These are phyloP conservation scores for Napeogenes inachia DNA, from an alignment of 2,888 invertebrate species.

Conservation along the genomic window DNA sequence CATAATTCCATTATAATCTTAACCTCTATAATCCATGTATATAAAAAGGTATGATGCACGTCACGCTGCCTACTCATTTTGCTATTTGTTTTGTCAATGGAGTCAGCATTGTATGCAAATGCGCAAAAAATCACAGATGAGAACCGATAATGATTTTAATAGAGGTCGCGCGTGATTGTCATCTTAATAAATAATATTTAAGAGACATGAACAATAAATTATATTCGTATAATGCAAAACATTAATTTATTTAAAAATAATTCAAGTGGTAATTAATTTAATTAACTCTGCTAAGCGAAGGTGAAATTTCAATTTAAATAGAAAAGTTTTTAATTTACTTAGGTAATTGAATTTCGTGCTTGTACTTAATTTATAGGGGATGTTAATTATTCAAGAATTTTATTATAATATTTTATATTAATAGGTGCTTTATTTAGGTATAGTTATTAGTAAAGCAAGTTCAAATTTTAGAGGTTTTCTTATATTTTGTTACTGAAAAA, in stretches of 20 bases:
- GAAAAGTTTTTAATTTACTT: slow-evolving; percentile 7
- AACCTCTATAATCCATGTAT: slow-evolving; percentile 14
- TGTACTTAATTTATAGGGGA: neutral
- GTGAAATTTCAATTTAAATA: slow-evolving; percentile 9
- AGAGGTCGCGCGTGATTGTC: slow-evolving; percentile 30
- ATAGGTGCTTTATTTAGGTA: no score
- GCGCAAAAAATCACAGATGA: slow-evolving; percentile 42
- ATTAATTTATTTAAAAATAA: no score
- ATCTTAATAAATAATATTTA: no score
- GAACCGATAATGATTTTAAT: slow-evolving; percentile 50
- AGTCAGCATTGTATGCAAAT: slow-evolving; percentile 62
- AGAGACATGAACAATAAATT: no score
- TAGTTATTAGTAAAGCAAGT: no score
- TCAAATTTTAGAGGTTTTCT: no score
- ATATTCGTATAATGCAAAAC: no score
- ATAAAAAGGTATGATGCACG: no score
- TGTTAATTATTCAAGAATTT: slow-evolving; percentile 8
- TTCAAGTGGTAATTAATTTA: no score
- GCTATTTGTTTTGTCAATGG: slow-evolving; percentile 41
- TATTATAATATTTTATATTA: neutral
- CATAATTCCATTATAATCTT: no score
- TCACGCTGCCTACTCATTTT: slow-evolving; percentile 39
- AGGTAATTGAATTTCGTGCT: slow-evolving; percentile 6
- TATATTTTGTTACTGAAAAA: neutral
- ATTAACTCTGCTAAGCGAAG: neutral